Evolutionary conservation across 2,888 invertebrate genomes (phyloP).

Genomic region (Oscheius sp.): DNA sequence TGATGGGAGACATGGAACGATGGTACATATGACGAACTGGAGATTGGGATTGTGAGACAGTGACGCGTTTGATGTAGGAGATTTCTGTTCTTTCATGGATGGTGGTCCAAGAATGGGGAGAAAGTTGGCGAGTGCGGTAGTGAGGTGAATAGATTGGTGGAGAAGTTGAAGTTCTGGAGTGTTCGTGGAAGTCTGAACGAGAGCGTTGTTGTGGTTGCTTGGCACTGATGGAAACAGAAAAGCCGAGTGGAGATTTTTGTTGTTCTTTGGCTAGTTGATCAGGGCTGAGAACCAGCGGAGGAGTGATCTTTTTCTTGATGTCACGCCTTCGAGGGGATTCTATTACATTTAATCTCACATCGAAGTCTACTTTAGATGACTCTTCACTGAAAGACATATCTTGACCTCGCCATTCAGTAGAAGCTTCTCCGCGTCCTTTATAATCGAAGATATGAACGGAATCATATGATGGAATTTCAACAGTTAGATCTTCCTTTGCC

Average conservation of each 20-base stretch:
- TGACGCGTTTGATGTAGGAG: slow-evolving; percentile 58
- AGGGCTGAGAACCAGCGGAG: slow-evolving; percentile 7
- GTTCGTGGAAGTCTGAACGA: slow-evolving; percentile 17
- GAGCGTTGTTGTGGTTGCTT: slow-evolving; percentile 36
- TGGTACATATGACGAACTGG: neutral
- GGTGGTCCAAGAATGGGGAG: slow-evolving; percentile 62
- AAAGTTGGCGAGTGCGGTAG: slow-evolving; percentile 45
- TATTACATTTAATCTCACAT: slow-evolving; percentile 34
- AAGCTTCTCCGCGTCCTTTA: slow-evolving; percentile 2
- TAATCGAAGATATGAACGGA: neutral
- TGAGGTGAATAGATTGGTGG: slow-evolving; percentile 17
- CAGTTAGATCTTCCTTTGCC: neutral
- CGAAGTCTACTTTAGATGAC: slow-evolving; percentile 23
- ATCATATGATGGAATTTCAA: neutral
- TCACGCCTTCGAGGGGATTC: neutral
- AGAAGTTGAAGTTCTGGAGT: neutral
- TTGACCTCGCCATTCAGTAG: slow-evolving; percentile 6
- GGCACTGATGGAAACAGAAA: slow-evolving; percentile 52
- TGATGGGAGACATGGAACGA: neutral
- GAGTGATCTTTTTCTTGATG: too few relatives aligned
- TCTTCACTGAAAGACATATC: neutral
- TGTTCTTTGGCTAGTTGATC: slow-evolving; percentile 2
- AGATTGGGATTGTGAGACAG: slow-evolving; percentile 27
- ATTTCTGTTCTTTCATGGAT: slow-evolving; percentile 63
- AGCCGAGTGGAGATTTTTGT: slow-evolving; percentile 33